phyloP scores from a whole-genome alignment of 2,113 vertebrate genomes.

The Elanoides forficatus region DNA sequence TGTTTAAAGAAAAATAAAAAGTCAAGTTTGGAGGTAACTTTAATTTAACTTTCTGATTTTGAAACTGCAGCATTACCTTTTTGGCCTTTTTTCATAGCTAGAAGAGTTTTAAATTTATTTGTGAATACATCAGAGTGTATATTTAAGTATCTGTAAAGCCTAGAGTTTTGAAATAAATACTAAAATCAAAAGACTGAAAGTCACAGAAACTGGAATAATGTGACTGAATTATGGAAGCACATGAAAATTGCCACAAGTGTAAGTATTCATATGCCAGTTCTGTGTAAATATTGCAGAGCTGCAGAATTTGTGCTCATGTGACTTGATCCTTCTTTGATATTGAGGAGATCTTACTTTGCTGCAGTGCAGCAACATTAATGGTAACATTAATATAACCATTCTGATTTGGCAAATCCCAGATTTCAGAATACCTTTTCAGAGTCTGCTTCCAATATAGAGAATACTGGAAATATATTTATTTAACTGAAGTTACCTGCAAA shows the following conservation, averaged over 20 bases:
- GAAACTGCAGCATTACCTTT: not conserved
- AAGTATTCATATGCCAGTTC: not conserved
- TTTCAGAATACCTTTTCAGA: not conserved
- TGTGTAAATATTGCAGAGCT: not conserved
- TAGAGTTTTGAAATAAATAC: not conserved
- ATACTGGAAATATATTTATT: not conserved
- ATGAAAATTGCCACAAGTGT: not conserved
- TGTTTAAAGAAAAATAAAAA: not conserved
- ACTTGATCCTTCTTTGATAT: not conserved
- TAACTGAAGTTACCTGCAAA: not conserved
- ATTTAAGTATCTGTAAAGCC: not conserved
- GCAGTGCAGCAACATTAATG: not conserved
- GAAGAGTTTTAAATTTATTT: not conserved
- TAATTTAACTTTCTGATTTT: not conserved
- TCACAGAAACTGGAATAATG: not conserved
- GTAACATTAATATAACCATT: not conserved
- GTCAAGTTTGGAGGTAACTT: not conserved
- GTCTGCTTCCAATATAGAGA: not conserved
- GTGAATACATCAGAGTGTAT: not conserved
- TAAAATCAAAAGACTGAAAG: not conserved
- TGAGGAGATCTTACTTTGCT: not conserved
- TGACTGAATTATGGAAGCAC: not conserved
- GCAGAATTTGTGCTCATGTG: not conserved
- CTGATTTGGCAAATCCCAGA: not conserved
- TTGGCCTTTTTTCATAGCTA: not conserved